phyloP scores from a whole-genome alignment of 2,113 vertebrate genomes.

The Callipepla squamata region DNA sequence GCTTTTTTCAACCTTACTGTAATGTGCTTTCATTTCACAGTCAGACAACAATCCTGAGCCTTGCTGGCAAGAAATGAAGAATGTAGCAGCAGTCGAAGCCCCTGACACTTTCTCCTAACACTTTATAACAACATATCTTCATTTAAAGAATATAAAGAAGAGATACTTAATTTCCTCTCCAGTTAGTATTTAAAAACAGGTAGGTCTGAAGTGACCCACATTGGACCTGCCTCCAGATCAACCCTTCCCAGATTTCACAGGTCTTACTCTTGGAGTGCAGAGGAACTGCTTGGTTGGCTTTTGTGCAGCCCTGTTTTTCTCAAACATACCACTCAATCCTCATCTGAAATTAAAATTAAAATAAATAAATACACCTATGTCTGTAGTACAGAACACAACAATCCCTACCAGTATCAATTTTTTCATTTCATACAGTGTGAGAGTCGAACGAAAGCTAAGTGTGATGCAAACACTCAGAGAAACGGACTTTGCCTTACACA shows the following conservation, averaged over 20 bases:
- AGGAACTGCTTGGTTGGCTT: neutral
- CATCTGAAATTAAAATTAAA: neutral
- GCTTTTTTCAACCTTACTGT: neutral
- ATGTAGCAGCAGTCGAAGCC: neutral
- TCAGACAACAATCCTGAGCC: neutral
- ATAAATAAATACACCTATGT: neutral
- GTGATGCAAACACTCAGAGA: neutral
- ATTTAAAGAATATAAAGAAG: neutral
- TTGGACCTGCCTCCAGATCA: neutral
- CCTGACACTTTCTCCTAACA: neutral
- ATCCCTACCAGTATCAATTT: neutral
- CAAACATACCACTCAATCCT: neutral
- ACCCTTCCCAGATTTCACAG: neutral
- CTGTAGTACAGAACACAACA: neutral
- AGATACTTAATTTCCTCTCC: neutral
- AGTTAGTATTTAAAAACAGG: neutral
- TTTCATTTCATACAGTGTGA: neutral
- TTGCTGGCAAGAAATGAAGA: neutral
- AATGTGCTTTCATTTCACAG: neutral
- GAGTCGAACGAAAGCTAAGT: neutral
- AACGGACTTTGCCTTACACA: neutral
- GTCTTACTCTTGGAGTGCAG: neutral
- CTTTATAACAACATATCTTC: neutral
- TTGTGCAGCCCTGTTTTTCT: neutral
- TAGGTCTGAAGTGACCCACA: fast-evolving